Evolutionary conservation across 1,140 invertebrate genomes (phyloP), one percentile per base, ranked within the genome.

Genomic region (Cyclina sinensis): DNA sequence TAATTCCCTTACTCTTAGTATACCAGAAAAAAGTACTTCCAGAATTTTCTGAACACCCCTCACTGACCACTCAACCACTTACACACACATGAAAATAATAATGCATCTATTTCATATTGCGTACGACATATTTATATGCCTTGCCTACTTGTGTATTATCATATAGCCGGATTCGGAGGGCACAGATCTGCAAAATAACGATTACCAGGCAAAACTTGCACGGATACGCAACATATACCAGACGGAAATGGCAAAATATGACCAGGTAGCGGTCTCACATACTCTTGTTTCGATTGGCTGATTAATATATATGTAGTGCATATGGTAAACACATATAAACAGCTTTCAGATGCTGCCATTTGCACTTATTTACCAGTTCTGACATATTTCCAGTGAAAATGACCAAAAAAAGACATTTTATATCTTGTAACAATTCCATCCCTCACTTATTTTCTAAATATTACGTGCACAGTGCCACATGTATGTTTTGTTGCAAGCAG

Each of bases 201-300:
- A 92, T 89, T 92, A 92, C 85, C 90, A 92, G 59, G 91, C 91
- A 68, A 92, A 92, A 90, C 90, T 92, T 35, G 89, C 91, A 78
- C 90, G 90, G 90, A 92, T 92, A 85, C 91, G 91, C 73, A 88
- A 90, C 87, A 90, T 92, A 81, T 92, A 92, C 91, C 91, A 92
- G 90, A 92, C 91, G 65, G 91, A 92, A 85, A 91, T 91, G 84
- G 90, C 90, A 73, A 92, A 92, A 92, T 92, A 92, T 89, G 91
- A 92, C 86, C 91, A 92, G 91, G 91, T 92, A 86, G 84, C 54
- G 81, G 88, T 80, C 74, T 57, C 57, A 74, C 37, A 70, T 16
- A 65, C 30, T 65, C 59, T 65, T n/a, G 51, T 54, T 54, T 12
- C 51, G 21, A 7, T 30, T 65, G 24, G 5, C 5, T 65, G 62